Evolutionary conservation across 2,113 vertebrate species (phyloP).

Genomic region (Hippocampus zosterae): DNA sequence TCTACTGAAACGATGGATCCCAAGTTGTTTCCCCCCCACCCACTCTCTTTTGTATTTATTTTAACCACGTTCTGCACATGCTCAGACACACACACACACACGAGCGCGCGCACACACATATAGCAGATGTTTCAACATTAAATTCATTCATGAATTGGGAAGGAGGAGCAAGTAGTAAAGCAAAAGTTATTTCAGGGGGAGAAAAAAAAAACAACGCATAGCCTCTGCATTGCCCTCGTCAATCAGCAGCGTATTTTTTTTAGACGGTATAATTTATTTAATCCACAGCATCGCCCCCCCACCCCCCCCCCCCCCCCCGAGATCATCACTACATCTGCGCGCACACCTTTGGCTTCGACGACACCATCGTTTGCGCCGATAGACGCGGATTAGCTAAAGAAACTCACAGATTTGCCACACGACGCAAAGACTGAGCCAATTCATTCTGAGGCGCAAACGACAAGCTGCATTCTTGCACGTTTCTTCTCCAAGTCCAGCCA

Average conservation of each 20-base stretch:
- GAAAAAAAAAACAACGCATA: not conserved
- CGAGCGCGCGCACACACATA: not conserved
- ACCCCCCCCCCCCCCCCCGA: too few relatives aligned
- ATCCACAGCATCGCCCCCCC: not conserved
- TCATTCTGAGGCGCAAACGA: not conserved
- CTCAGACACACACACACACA: not conserved
- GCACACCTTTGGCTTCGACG: not conserved
- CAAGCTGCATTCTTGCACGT: not conserved
- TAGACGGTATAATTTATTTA: not conserved
- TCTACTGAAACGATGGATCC: not conserved
- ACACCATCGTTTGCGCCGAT: not conserved
- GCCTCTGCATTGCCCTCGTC: not conserved
- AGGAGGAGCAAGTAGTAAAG: not conserved
- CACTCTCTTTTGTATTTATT: too few relatives aligned
- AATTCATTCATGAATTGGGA: not conserved
- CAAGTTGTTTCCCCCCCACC: not conserved
- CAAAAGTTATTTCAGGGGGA: not conserved
- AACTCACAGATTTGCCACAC: not conserved
- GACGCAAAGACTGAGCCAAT: too few relatives aligned
- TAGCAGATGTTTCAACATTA: not conserved
- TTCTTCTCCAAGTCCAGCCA: not conserved
- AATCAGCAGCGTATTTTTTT: not conserved
- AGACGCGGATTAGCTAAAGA: constrained; percentile 7
- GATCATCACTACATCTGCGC: not conserved
- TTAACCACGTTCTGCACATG: not conserved